Conservation (phyloP, 2,113 vertebrate species). For the Malurus cyaneus region DNA sequence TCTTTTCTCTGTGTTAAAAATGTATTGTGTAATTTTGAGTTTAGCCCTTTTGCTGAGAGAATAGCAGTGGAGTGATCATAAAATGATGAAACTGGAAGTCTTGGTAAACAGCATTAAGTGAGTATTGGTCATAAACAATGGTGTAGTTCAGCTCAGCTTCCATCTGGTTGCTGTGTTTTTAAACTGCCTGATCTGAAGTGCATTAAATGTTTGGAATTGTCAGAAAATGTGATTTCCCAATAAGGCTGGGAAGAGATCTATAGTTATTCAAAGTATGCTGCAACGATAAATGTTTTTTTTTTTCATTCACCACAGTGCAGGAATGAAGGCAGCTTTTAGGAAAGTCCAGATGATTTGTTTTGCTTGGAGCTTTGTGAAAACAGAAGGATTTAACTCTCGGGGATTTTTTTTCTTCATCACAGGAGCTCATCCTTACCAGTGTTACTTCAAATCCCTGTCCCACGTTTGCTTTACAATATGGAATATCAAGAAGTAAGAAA, state of each 20-base stretch:
- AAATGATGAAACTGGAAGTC: background rate
- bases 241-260: background rate
- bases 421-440: background rate
- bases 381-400: background rate
- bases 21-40: background rate
- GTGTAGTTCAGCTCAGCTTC: background rate
- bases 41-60: background rate
- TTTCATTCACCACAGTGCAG: background rate
- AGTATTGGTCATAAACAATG: background rate
- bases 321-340: background rate
- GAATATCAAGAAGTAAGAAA: background rate
- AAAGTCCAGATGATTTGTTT: background rate
- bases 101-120: background rate
- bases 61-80: background rate
- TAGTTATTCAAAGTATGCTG: background rate
- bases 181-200: background rate
- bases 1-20: background rate
- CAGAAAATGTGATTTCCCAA: background rate
- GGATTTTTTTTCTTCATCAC: background rate
- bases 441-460: background rate
- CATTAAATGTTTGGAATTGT: background rate
- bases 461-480: background rate
- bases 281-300: background rate
- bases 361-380: background rate
- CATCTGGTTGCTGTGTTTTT: background rate